Percentiles rank a stretch among this genome's conserved stretches.
These are phyloP conservation scores for Meganola albula DNA, from an alignment of 2,888 invertebrate species.

Conservation along the genomic window DNA sequence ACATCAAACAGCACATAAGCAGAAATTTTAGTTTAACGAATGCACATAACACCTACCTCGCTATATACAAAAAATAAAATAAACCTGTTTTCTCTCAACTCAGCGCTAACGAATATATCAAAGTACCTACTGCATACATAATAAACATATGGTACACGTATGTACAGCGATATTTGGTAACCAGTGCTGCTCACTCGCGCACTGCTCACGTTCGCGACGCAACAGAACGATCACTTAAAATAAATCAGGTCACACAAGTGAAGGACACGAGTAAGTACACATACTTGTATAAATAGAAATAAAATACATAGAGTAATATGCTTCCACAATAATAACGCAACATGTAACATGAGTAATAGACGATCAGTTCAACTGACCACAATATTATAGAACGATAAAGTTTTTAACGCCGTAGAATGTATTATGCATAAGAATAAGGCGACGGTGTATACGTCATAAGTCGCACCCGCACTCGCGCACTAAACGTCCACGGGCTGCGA, in stretches of 20 bases:
- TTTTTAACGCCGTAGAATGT: constrained; percentile 26
- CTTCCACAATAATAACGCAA: constrained; percentile 31
- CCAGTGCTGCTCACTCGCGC: constrained; percentile 30
- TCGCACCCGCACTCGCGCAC: constrained; percentile 33
- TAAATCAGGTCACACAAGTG: constrained; percentile 77
- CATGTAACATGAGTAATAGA: constrained; percentile 39
- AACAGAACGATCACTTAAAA: constrained; percentile 66
- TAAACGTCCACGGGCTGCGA: constrained; percentile 25
- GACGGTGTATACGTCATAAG: constrained; percentile 46
- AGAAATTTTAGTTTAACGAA: constrained; percentile 27
- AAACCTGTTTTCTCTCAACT: no score
- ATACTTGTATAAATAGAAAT: constrained; percentile 38
- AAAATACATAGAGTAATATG: constrained; percentile 41
- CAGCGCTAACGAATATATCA: no score
- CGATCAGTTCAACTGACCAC: constrained; percentile 46
- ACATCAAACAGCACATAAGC: constrained; percentile 54
- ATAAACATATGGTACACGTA: constrained; percentile 37
- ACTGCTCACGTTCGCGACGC: constrained; percentile 32
- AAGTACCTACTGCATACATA: no score
- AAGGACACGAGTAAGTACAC: constrained; percentile 55
- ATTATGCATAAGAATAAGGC: constrained; percentile 38
- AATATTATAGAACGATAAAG: constrained; percentile 31
- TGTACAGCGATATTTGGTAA: constrained; percentile 58
- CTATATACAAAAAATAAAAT: no score
- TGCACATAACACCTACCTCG: constrained; percentile 30